phyloP scores from a whole-genome alignment of 2,797 vertebrate genomes.

The Xenopus petersii region DNA sequence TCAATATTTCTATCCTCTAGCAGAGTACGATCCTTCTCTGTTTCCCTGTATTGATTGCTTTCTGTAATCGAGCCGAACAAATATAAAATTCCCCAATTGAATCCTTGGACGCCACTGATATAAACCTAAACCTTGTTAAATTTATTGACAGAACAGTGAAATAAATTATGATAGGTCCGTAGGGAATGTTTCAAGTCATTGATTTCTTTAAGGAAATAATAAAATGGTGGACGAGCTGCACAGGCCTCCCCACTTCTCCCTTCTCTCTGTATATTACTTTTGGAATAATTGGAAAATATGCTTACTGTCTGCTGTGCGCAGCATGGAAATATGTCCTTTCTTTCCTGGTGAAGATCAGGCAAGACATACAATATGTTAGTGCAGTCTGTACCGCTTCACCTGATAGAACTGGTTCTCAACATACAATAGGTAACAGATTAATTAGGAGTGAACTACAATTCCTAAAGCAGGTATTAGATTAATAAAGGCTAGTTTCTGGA shows the following conservation, averaged over 20 bases:
- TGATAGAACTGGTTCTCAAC: slow-evolving; percentile 8
- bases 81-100: slow-evolving; percentile 81
- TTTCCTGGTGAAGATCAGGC: slow-evolving; percentile 68
- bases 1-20: slow-evolving; percentile 48
- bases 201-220: slow-evolving; percentile 79
- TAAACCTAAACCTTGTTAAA: slow-evolving; percentile 89
- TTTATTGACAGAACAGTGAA: slow-evolving; percentile 92
- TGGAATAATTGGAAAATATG: slow-evolving; percentile 91
- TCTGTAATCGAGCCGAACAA: slow-evolving; percentile 83
- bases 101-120: slow-evolving; percentile 80
- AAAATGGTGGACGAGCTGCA: slow-evolving; percentile 70
- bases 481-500: too few species aligned
- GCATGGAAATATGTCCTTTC: slow-evolving; percentile 71
- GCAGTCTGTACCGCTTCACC: background rate
- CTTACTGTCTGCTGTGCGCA: slow-evolving; percentile 82
- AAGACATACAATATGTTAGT: background rate
- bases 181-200: slow-evolving; percentile 79
- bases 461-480: background rate
- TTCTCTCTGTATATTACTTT: slow-evolving; percentile 83
- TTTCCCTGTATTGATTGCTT: slow-evolving; percentile 68
- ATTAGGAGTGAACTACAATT: background rate
- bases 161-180: slow-evolving; percentile 85
- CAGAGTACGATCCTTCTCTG: slow-evolving; percentile 45
- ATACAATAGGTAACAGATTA: slow-evolving; percentile 6
- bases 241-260: slow-evolving; percentile 65